These are phyloP conservation scores for Lasioglossum baleicum DNA, from an alignment of 1,140 invertebrate genomes.

Conservation along the genomic window DNA sequence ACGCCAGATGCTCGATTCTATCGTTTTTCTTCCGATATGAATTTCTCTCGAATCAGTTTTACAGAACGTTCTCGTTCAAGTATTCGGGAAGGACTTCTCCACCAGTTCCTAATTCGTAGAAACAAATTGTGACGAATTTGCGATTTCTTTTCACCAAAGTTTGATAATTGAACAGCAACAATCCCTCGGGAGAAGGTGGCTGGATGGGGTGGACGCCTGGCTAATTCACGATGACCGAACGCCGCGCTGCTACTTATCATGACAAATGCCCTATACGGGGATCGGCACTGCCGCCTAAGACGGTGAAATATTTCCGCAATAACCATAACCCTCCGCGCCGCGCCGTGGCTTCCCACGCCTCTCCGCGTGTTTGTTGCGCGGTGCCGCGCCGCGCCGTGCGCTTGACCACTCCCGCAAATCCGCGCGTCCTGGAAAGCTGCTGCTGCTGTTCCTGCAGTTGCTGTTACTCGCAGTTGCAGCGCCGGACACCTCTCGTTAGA, in stretches of 20 bases:
- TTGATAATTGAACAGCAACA: slow-evolving; percentile 5
- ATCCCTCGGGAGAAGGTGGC: slow-evolving; percentile 1
- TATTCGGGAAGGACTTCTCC: no score
- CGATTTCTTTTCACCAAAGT: no score
- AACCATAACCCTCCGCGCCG: slow-evolving; percentile 69
- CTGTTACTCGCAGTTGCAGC: no score
- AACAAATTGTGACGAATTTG: no score
- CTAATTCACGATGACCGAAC: slow-evolving; percentile 47
- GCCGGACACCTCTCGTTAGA: no score
- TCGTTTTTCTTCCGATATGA: background rate
- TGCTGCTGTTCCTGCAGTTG: no score
- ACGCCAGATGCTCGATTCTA: no score
- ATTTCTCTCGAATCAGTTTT: no score
- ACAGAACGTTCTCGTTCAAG: no score
- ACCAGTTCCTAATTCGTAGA: no score
- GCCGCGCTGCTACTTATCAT: slow-evolving; percentile 59
- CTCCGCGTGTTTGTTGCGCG: slow-evolving; percentile 20
- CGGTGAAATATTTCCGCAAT: slow-evolving; percentile 73
- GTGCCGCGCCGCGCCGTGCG: background rate
- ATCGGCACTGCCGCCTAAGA: slow-evolving; percentile 65
- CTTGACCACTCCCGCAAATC: slow-evolving; percentile 44
- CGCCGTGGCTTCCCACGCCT: slow-evolving; percentile 68
- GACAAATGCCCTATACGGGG: slow-evolving; percentile 65
- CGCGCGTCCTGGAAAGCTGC: background rate
- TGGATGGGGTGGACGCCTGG: slow-evolving; percentile 7